A percentile compares a stretch with the other conserved stretches of the same genome.
phyloP scores from a whole-genome alignment of 2,113 vertebrate genomes.

The Nesogale talazaci region DNA sequence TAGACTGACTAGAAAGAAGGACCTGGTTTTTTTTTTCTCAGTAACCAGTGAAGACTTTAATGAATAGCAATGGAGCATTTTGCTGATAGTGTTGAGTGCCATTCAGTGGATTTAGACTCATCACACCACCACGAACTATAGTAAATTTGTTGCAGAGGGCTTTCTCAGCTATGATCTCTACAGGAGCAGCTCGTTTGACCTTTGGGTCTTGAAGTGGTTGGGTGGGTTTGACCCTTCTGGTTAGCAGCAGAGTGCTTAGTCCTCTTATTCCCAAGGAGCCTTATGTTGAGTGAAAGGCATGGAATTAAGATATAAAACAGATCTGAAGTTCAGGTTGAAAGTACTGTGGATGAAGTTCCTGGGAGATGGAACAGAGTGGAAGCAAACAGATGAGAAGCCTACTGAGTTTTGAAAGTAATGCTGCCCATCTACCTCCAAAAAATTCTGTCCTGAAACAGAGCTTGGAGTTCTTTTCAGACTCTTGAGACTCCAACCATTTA shows the following conservation, averaged over 20 bases:
- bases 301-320: neutral
- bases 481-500: neutral
- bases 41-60: no score
- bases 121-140: neutral
- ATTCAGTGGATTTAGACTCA: neutral
- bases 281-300: rapidly evolving
- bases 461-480: neutral
- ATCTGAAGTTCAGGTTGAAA: neutral
- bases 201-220: neutral
- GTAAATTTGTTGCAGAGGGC: neutral
- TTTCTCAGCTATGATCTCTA: neutral
- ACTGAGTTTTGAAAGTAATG: no score
- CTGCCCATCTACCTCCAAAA: no score
- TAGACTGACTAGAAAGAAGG: neutral
- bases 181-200: neutral
- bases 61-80: no score
- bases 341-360: neutral
- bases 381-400: neutral
- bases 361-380: neutral
- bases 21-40: neutral
- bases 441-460: neutral
- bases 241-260: neutral
- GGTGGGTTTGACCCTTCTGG: neutral
- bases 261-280: neutral
- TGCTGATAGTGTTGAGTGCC: neutral